A percentile compares a stretch with the other conserved stretches of the same genome.
Conservation (phyloP, 53 echinoderm and acorn worm genomes). For the Luidia sarsii region DNA sequence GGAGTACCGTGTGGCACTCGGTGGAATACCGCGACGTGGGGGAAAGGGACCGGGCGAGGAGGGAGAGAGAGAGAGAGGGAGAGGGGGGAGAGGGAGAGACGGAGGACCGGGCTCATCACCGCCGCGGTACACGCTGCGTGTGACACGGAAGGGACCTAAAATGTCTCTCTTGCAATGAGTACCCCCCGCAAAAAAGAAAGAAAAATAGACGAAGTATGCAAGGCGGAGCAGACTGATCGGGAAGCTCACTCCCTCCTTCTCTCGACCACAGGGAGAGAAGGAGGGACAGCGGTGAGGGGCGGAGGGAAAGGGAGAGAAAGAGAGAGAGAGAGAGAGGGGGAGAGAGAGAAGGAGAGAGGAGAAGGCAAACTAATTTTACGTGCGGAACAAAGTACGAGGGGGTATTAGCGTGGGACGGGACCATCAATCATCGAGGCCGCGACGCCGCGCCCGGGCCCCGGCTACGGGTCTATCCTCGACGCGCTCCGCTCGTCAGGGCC, state of each 20-base stretch:
- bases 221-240: too few species aligned
- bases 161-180: too few species aligned
- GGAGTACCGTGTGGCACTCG: conserved; percentile 41
- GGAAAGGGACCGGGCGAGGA: conserved; percentile 13
- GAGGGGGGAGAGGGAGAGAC: too few species aligned
- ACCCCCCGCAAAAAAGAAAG: too few species aligned
- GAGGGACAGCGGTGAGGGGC: background rate
- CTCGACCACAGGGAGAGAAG: too few species aligned
- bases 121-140: too few species aligned
- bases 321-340: conserved; percentile 27
- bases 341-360: conserved; percentile 6
- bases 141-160: too few species aligned
- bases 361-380: conserved; percentile 40
- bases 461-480: conserved; percentile 29
- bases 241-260: too few species aligned
- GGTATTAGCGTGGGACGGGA: conserved; percentile 39
- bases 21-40: too few species aligned
- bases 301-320: background rate
- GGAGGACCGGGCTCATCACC: too few species aligned
- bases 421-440: conserved; percentile 23
- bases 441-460: conserved; percentile 19
- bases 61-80: conserved; percentile 40
- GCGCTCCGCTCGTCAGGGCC: conserved; percentile 29
- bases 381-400: conserved; percentile 41
- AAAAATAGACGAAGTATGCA: too few species aligned